Evolutionary conservation across 2,113 vertebrate species (phyloP).

Genomic region (Sprattus sprattus): DNA sequence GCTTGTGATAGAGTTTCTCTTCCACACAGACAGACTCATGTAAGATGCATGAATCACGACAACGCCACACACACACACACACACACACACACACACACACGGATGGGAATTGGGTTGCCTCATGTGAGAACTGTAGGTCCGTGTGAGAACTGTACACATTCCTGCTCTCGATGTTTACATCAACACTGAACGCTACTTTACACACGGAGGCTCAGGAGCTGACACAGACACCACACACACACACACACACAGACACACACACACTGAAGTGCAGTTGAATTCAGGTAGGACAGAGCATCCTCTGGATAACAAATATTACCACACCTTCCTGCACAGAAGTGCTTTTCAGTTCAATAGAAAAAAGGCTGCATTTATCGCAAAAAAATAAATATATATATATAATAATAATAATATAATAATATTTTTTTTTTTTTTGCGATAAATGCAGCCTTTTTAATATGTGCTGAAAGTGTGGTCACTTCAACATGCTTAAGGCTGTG

Average conservation of each 20-base stretch:
- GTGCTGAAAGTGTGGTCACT: no score
- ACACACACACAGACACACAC: not conserved
- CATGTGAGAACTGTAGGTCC: not conserved
- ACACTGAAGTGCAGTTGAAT: not conserved
- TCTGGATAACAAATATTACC: no score
- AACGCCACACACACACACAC: constrained; percentile 24
- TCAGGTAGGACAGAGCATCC: not conserved
- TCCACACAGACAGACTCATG: constrained; percentile 49
- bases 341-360: not conserved
- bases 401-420: no score
- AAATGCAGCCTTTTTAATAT: no score
- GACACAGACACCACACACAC: not conserved
- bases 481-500: constrained; percentile 9
- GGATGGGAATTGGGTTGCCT: constrained; percentile 16
- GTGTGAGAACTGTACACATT: not conserved
- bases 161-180: not conserved
- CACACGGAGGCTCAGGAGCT: not conserved
- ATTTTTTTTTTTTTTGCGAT: no score
- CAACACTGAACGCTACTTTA: not conserved
- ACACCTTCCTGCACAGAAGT: not conserved
- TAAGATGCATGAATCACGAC: constrained; percentile 40
- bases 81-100: no score
- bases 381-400: no score
- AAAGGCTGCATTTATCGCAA: no score
- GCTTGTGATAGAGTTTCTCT: constrained; percentile 62